Evolutionary conservation across 2,113 vertebrate species (phyloP).

Genomic region (Dolichallabes microphthalmus): DNA sequence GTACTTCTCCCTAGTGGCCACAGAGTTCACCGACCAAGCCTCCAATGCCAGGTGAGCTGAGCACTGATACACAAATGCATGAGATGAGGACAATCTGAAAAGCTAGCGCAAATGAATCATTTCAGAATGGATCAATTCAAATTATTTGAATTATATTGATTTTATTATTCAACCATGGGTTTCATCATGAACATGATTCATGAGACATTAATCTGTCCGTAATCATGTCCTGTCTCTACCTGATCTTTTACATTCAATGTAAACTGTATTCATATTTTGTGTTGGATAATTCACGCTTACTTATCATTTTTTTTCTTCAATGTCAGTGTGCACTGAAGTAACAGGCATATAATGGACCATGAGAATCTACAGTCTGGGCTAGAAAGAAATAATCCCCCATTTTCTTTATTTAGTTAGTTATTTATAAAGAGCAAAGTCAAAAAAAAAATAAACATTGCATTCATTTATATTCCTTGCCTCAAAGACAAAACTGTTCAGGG

Average conservation of each 20-base stretch:
- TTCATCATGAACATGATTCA: neutral
- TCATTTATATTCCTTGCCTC: too few species aligned
- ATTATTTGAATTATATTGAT: too few species aligned
- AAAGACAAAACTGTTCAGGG: too few species aligned
- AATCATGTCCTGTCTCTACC: neutral
- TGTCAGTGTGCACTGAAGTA: neutral
- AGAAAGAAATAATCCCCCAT: neutral
- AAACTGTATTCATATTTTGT: too few species aligned
- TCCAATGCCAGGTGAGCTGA: slow-evolving; percentile 78
- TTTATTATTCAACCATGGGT: neutral
- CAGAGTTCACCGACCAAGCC: slow-evolving; percentile 80
- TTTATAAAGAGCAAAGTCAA: neutral
- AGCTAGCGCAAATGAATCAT: neutral
- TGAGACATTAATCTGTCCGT: neutral
- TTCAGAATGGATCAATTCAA: neutral
- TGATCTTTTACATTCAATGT: neutral
- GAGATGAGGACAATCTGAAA: neutral
- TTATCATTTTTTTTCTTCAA: neutral
- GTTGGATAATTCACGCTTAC: neutral
- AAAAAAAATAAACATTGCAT: neutral
- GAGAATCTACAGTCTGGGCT: neutral
- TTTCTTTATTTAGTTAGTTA: neutral
- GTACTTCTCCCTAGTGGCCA: slow-evolving; percentile 90
- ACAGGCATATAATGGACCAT: neutral
- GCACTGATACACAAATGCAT: too few species aligned